Percentiles rank a stretch among this genome's conserved stretches.
Conservation (phyloP, 2,113 vertebrate species). For the Charina bottae region DNA sequence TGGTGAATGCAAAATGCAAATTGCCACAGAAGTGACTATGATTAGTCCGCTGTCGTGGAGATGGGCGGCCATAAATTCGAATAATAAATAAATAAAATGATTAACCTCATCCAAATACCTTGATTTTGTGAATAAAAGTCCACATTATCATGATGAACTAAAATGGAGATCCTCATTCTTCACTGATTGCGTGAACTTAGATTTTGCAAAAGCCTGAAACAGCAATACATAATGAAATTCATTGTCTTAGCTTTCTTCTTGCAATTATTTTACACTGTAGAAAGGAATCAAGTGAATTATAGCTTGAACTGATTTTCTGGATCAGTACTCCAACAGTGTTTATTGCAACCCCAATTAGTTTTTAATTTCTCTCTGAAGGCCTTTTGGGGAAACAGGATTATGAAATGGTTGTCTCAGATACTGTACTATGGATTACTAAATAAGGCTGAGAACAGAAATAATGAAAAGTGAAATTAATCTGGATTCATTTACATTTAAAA, state of each 20-base stretch:
- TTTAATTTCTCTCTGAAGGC: not conserved
- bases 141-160: not conserved
- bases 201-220: not conserved
- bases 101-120: not conserved
- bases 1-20: not conserved
- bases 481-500: not conserved
- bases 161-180: not conserved
- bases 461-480: slow-evolving; percentile 4
- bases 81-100: no score
- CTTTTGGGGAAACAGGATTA: not conserved
- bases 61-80: no score
- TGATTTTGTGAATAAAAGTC: not conserved
- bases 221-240: not conserved
- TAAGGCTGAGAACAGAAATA: not conserved
- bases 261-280: not conserved
- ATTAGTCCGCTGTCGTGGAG: no score
- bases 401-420: not conserved
- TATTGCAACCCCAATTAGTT: not conserved
- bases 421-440: not conserved
- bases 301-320: not conserved
- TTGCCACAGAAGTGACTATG: not conserved
- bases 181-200: not conserved
- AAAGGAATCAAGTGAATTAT: slow-evolving; percentile 5
- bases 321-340: not conserved
- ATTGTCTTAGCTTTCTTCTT: not conserved